Base-by-base conservation (phyloP, 1,140 invertebrate genomes). In the Mizuhopecten yessoensis region DNA sequence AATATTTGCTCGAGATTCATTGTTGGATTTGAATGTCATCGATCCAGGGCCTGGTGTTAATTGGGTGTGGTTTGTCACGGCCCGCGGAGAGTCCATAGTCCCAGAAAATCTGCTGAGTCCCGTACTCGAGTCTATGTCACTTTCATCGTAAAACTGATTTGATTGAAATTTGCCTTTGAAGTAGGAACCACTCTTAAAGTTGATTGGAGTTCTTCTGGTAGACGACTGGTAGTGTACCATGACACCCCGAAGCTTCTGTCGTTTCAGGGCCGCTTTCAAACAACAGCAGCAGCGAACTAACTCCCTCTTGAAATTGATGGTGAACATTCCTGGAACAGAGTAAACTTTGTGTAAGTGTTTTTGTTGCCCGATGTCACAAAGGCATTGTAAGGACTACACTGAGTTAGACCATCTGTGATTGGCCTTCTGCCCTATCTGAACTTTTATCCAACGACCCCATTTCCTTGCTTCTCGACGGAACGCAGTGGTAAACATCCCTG, bases 261-360 rank as follows among this genome's bases (percentile, higher is more conserved):
- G 88, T 45, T 88, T 39, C 92, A 90, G 89, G 33, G 90, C 33
- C 39, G 88, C 87, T 88, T 93, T 94, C 33, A 94, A 57, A 88
- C 94, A 95, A 90, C 93, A 95, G 92, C 95, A 96, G 86, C 95
- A 96, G 39, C 95, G 93, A 33, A 93, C 90, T 86, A 96, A 94
- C 90, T 96, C 95, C 88, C 95, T 90, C 91, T 95, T 96, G 90
- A 96, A 96, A 90, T 96, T 96, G 39, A 96, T 96, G 34, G 95
- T 95, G 90, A 96, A 96, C 93, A 95, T 94, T 39, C 95, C 95
- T 96, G 95, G 87, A 95, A 94, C 88, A 92, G 75, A 88, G 90
- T n/a, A 45, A 88, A 93, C 17, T 39, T 86, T 42, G 33, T 34
- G 42, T 39, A 34, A 34, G 88, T 49, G 10, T 42, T 23, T 29